These are phyloP conservation scores for Eumeta japonica DNA, from an alignment of 1,140 invertebrate species.

Conservation along the genomic window DNA sequence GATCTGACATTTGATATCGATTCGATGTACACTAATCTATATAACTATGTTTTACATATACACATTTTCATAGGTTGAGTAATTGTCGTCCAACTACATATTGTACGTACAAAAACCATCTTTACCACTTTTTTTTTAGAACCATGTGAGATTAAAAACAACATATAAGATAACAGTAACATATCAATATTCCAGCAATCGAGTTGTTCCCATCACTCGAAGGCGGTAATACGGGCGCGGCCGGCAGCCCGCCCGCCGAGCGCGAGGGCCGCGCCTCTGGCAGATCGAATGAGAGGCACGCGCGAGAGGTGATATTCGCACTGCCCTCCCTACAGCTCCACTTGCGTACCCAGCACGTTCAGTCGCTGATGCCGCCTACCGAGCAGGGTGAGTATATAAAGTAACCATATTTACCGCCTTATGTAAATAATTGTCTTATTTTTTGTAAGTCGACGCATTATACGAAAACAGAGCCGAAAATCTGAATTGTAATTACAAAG, in stretches of 20 bases:
- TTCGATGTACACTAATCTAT: no score
- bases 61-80: no score
- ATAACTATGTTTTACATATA: no score
- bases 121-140: no score
- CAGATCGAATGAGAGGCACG: slow-evolving; percentile 69
- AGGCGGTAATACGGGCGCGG: slow-evolving; percentile 85
- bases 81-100: no score
- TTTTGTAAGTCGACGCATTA: neutral
- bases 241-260: slow-evolving; percentile 74
- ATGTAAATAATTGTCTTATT: no score
- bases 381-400: slow-evolving; percentile 66
- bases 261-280: slow-evolving; percentile 48
- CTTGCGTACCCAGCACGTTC: slow-evolving; percentile 89
- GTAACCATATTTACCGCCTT: no score
- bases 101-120: no score
- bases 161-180: slow-evolving; percentile 1
- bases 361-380: slow-evolving; percentile 71
- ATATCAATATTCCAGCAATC: slow-evolving; percentile 64
- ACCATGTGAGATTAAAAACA: no score
- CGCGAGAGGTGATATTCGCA: slow-evolving; percentile 92
- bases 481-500: neutral
- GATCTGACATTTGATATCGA: no score
- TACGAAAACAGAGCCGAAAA: neutral
- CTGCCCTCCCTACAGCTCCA: slow-evolving; percentile 89
- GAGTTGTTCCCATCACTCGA: slow-evolving; percentile 87